These are phyloP conservation scores for Fragum sueziense DNA, from an alignment of 2,888 invertebrate species.

Conservation along the genomic window DNA sequence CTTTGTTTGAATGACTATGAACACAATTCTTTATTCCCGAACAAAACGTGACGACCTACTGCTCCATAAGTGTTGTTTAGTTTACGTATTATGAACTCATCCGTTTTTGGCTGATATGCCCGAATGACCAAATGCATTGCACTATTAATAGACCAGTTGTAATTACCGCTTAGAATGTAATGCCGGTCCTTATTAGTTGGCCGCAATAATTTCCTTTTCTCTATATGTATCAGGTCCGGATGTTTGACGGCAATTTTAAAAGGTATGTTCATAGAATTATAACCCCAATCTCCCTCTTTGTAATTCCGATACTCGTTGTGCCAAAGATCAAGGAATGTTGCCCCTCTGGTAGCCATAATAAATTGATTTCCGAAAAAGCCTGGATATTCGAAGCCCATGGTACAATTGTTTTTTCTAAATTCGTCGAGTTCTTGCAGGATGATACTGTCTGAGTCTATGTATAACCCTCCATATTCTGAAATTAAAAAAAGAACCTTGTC, in stretches of 20 bases:
- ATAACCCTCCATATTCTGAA: slow-evolving; percentile 32
- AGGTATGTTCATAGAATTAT: slow-evolving; percentile 9
- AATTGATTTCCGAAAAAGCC: slow-evolving; percentile 15
- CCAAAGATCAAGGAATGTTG: slow-evolving; percentile 29
- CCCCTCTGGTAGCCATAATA: slow-evolving; percentile 12
- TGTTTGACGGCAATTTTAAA: neutral
- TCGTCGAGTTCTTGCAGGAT: slow-evolving; percentile 3
- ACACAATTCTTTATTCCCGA: no score
- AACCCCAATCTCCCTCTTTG: neutral
- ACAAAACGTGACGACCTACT: slow-evolving; percentile 24
- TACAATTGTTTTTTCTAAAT: slow-evolving; percentile 4
- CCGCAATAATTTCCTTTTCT: slow-evolving; percentile 24
- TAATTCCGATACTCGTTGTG: slow-evolving; percentile 20
- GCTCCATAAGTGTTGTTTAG: slow-evolving; percentile 26
- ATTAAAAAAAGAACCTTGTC: neutral
- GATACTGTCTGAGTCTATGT: slow-evolving; percentile 26
- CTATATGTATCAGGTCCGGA: slow-evolving; percentile 28
- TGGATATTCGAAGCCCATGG: slow-evolving; percentile 2
- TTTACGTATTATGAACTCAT: neutral
- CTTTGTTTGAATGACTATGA: no score
- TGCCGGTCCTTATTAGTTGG: neutral
- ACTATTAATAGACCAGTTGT: slow-evolving; percentile 27
- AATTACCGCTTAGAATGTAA: slow-evolving; percentile 12
- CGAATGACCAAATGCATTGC: slow-evolving; percentile 22
- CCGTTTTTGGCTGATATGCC: neutral